phyloP scores from a whole-genome alignment of 2,113 vertebrate genomes.

The Catharus minimus region DNA sequence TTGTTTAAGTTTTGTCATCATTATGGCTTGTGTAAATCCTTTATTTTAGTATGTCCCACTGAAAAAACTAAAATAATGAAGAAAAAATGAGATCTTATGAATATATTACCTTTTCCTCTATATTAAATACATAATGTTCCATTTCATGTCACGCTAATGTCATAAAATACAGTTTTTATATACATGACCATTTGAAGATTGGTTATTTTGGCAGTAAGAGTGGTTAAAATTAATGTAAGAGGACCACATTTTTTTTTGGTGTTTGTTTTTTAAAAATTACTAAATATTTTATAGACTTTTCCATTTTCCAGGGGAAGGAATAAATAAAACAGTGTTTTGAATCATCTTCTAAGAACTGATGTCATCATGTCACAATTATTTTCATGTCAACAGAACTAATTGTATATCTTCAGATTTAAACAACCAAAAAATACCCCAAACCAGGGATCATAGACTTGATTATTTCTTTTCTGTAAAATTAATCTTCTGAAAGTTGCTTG shows the following conservation, averaged over 20 bases:
- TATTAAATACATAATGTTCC: neutral
- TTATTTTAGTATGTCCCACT: neutral
- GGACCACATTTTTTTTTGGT: no score
- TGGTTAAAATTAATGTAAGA: neutral
- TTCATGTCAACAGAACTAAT: neutral
- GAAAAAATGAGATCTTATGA: neutral
- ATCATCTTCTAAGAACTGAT: neutral
- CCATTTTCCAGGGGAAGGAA: neutral
- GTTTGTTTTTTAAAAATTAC: neutral
- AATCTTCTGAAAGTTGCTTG: neutral
- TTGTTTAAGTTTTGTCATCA: neutral
- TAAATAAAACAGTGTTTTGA: neutral
- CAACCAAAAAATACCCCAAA: accelerated
- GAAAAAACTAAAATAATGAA: neutral
- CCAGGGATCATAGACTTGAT: neutral
- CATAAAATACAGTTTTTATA: neutral
- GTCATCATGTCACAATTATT: neutral
- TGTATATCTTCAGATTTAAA: neutral
- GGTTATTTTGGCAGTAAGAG: neutral
- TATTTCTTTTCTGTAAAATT: neutral
- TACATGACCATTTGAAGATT: neutral
- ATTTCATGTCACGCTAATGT: neutral
- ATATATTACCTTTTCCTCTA: neutral
- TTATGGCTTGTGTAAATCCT: neutral
- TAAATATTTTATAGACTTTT: neutral